Evolutionary conservation across 2,797 vertebrate genomes (phyloP), one percentile per base, ranked within the genome.

Genomic region (Rhyacichthys aspro): DNA sequence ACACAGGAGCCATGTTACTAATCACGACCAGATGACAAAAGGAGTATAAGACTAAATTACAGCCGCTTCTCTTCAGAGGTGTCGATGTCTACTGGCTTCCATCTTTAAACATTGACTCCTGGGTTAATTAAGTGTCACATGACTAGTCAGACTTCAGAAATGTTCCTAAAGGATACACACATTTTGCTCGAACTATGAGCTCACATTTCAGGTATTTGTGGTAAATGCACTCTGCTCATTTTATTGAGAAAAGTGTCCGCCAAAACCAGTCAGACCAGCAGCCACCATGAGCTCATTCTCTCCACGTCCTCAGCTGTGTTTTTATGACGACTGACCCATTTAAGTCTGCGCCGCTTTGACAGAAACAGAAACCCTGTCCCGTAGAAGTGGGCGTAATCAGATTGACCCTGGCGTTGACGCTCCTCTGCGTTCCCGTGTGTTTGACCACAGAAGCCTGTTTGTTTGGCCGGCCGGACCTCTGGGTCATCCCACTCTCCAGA

Each of bases 401-500:
- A 64, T 68, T 57, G 43, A 7, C 53, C 55, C 0, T 1, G 9
- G 5, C 18, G 38, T 3, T 46, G 34, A 66, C 14, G 2, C 53
- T 72, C 61, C 58, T 60, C 47, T 8, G 59, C 33, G 14, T 62
- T 15, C n/a, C 76, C 61, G 53, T 14, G 59, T 47, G 57, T 65
- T 63, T 14, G 55, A 72, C 65, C 53, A 53, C 70, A 77, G 61
- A 66, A 28, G 48, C 42, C 28, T 52, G 39, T 80, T 74, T 79
- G 58, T 85, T 82, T 67, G 55, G 53, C 38, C 42, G 15, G 18
- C 42, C 49, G 3, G 63, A 77, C 67, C 77, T 64, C 63, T 54
- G 52, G 55, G 72, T 71, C 74, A 39, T 28, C 55, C 79, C 70
- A 52, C 57, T 72, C 78, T 58, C 59, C 62, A 65, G 78, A 72